Evolutionary conservation across 2,888 invertebrate genomes (phyloP).

Genomic region (Zaprionus lineosus): DNA sequence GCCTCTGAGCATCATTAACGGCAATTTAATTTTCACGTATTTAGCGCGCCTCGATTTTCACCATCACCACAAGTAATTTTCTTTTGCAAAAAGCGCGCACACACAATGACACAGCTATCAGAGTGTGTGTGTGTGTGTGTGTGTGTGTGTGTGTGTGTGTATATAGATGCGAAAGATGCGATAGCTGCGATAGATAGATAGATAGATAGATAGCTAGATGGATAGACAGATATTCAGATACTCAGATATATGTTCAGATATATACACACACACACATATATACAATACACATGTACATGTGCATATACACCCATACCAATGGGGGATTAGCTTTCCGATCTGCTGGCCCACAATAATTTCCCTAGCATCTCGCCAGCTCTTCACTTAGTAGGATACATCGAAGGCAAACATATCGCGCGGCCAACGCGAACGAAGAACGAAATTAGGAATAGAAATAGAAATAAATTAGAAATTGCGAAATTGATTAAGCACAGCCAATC

Average conservation of each 20-base stretch:
- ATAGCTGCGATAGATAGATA: no score
- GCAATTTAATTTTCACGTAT: constrained; percentile 53
- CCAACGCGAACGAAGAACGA: constrained; percentile 73
- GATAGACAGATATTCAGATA: no score
- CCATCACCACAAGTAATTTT: constrained; percentile 38
- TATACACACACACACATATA: neutral
- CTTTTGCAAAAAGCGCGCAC: constrained; percentile 25
- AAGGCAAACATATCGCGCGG: constrained; percentile 74
- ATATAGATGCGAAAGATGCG: no score
- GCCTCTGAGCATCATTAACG: constrained; percentile 53
- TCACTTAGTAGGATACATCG: constrained; percentile 77
- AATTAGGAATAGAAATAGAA: constrained; percentile 62
- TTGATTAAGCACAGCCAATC: constrained; percentile 26
- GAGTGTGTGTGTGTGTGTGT: no score
- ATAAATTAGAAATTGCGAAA: constrained; percentile 46
- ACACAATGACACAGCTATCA: no score
- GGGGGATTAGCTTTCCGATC: constrained; percentile 42
- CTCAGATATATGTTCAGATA: neutral
- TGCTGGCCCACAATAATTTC: constrained; percentile 49
- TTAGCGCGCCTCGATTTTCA: constrained; percentile 40
- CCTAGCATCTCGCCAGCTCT: constrained; percentile 46
- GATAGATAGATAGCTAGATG: no score
- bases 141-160: no score
- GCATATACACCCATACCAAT: constrained; percentile 37
- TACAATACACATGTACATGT: neutral